Percentiles rank a stretch among this genome's conserved stretches.
phyloP scores from a whole-genome alignment of 2,113 vertebrate species.

The Megaptera novaeangliae region DNA sequence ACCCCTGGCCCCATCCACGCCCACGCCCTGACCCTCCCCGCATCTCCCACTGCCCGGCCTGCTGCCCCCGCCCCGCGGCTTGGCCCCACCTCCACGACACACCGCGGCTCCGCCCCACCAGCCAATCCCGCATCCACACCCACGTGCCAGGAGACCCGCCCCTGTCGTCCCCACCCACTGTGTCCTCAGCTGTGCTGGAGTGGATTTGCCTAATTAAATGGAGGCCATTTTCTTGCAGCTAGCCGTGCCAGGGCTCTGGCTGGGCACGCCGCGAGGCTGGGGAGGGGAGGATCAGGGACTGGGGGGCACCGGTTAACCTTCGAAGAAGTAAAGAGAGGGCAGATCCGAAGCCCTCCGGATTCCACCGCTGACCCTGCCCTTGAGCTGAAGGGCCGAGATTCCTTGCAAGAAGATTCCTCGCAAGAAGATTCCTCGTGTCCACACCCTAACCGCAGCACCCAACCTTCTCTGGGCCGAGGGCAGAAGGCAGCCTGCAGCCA shows the following conservation, averaged over 20 bases:
- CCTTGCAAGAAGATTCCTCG: background rate
- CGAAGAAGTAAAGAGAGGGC: background rate
- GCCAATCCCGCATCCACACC: background rate
- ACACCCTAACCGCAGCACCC: accelerated
- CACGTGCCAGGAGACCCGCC: background rate
- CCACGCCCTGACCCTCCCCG: background rate
- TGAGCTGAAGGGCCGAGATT: background rate
- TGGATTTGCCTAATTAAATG: background rate
- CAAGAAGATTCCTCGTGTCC: background rate
- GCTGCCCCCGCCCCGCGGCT: background rate
- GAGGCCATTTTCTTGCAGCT: background rate
- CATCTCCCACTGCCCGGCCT: background rate
- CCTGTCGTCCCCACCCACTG: background rate
- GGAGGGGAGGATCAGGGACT: background rate
- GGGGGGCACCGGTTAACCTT: background rate
- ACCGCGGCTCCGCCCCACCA: accelerated
- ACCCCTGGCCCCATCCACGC: background rate
- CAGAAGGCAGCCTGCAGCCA: background rate
- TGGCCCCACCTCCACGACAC: background rate
- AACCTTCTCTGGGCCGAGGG: background rate
- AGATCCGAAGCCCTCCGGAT: background rate
- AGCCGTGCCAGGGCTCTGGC: background rate
- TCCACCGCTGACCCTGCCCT: background rate
- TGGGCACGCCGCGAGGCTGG: accelerated
- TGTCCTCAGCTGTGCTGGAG: background rate